Evolutionary conservation across 2,113 vertebrate species (phyloP).

Genomic region (Tetrax tetrax): DNA sequence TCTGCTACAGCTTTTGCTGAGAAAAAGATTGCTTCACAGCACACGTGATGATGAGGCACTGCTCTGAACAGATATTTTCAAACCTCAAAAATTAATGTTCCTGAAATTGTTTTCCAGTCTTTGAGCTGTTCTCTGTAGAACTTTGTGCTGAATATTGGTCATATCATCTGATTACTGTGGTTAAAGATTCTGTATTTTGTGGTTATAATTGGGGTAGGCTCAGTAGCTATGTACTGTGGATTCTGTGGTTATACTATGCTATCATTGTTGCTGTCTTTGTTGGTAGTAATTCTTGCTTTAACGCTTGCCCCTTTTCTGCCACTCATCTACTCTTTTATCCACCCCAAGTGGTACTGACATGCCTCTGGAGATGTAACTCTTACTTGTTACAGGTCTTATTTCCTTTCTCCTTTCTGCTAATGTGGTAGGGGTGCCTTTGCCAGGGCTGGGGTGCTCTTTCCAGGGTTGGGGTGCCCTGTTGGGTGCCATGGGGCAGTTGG

Average conservation of each 20-base stretch:
- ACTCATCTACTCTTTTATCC: neutral
- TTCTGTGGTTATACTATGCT: conserved; percentile 66
- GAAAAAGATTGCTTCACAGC: neutral
- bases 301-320: neutral
- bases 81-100: neutral
- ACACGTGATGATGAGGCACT: neutral
- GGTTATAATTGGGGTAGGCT: conserved; percentile 48
- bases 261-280: conserved; percentile 1
- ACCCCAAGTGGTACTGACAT: neutral
- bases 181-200: conserved; percentile 55
- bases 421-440: neutral
- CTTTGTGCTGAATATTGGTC: neutral
- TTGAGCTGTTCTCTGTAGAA: neutral
- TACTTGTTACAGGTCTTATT: neutral
- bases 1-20: neutral
- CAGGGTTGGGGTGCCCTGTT: neutral
- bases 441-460: neutral
- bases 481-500: neutral
- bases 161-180: conserved; percentile 2
- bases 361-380: neutral
- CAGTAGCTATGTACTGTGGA: conserved; percentile 50
- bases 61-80: neutral
- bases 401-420: neutral
- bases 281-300: neutral
- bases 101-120: neutral